Percentiles rank a stretch among this genome's conserved stretches.
phyloP scores from a whole-genome alignment of 1,140 invertebrate species.

The Brachystomella parvula region DNA sequence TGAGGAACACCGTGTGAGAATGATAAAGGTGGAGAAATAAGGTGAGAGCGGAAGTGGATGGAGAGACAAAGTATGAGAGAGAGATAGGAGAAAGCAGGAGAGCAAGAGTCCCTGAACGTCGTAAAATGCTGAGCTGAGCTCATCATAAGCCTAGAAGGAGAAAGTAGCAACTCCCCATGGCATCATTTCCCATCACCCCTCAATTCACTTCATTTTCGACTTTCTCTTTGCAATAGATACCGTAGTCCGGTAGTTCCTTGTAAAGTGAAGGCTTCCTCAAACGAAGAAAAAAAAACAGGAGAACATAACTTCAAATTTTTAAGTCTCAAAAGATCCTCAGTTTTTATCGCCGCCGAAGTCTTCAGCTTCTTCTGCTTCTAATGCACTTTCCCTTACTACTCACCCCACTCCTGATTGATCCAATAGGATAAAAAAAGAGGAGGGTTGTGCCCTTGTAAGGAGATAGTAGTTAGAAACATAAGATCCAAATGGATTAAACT shows the following conservation, averaged over 20 bases:
- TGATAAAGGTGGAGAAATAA: no score
- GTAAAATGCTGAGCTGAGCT: constrained; percentile 33
- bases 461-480: no score
- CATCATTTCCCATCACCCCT: constrained; percentile 32
- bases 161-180: constrained; percentile 22
- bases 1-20: no score
- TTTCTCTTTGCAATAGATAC: constrained; percentile 2
- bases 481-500: no score
- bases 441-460: no score
- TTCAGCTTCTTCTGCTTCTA: neutral
- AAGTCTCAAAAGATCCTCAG: neutral
- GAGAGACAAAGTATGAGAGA: neutral
- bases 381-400: no score
- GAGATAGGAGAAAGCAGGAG: constrained; percentile 14
- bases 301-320: neutral
- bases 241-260: neutral
- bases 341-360: neutral
- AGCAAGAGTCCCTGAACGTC: constrained; percentile 25
- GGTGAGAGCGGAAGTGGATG: neutral
- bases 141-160: constrained; percentile 25
- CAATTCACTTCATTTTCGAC: constrained; percentile 17
- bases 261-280: neutral
- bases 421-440: neutral
- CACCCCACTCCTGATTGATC: no score
- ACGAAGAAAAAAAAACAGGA: neutral